phyloP scores from a whole-genome alignment of 2,888 invertebrate genomes.

The Leptinotarsa haldemani region DNA sequence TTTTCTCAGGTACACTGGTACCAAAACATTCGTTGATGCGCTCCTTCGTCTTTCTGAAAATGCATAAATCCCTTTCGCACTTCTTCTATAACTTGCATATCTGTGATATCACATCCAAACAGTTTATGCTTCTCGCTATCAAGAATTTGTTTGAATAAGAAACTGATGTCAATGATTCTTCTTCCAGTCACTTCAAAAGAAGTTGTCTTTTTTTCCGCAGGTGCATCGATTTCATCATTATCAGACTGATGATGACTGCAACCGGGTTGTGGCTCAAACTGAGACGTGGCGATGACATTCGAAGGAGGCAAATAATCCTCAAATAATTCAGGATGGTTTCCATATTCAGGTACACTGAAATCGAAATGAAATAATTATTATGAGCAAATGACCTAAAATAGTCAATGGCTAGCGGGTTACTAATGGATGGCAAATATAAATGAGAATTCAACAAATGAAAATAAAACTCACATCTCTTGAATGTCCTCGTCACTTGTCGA shows the following conservation, averaged over 20 bases:
- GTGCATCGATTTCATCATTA: background rate
- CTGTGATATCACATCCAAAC: conserved; percentile 1
- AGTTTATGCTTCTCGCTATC: conserved; percentile 12
- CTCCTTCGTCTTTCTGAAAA: too few relatives aligned
- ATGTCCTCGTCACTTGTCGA: background rate
- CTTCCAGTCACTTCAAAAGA: conserved; percentile 1
- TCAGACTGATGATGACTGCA: background rate
- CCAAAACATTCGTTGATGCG: too few relatives aligned
- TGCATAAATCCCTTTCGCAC: too few relatives aligned
- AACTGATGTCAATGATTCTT: conserved; percentile 14
- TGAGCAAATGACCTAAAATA: too few relatives aligned
- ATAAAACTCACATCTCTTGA: background rate
- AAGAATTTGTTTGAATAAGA: conserved; percentile 18
- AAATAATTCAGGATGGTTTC: too few relatives aligned
- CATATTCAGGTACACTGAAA: too few relatives aligned
- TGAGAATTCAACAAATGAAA: too few relatives aligned
- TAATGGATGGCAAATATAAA: too few relatives aligned
- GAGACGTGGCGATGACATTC: background rate
- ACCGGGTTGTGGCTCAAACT: background rate
- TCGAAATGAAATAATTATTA: too few relatives aligned
- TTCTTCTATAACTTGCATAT: background rate
- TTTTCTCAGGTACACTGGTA: too few relatives aligned
- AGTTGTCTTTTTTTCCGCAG: background rate
- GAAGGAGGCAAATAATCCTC: too few relatives aligned
- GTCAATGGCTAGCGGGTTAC: too few relatives aligned